These are phyloP conservation scores for Pampus argenteus DNA, from an alignment of 2,797 vertebrate species.

Conservation along the genomic window DNA sequence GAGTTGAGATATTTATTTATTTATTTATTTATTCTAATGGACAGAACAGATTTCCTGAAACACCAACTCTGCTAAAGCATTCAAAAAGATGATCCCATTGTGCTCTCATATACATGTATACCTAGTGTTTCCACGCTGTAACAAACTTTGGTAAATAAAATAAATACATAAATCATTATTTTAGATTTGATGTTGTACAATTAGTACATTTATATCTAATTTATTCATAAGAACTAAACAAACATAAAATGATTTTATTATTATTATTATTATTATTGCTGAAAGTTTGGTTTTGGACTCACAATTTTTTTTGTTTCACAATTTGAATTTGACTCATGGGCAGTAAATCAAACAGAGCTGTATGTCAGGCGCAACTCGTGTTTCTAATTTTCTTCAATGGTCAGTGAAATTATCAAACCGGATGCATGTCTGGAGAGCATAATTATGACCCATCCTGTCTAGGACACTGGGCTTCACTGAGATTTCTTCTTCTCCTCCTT, in stretches of 20 bases:
- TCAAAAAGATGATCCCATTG: not conserved
- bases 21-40: not conserved
- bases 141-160: not conserved
- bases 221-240: too few species aligned
- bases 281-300: not conserved
- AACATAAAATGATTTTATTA: not conserved
- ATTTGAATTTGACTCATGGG: not conserved
- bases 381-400: conserved; percentile 75
- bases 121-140: not conserved
- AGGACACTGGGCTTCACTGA: not conserved
- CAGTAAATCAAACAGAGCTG: conserved; percentile 18
- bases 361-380: conserved; percentile 78
- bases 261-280: too few species aligned
- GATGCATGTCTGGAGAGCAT: conserved; percentile 39
- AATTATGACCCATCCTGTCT: conserved; percentile 11
- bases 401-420: conserved; percentile 55
- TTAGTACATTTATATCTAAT: not conserved
- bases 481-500: not conserved
- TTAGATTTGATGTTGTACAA: not conserved
- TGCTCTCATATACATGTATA: conserved; percentile 1
- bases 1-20: not conserved
- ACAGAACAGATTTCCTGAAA: conserved; percentile 2
- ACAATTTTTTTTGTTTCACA: not conserved
- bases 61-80: not conserved
- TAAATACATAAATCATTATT: too few species aligned